Evolutionary conservation across 2,888 invertebrate genomes (phyloP).

Genomic region (Lepeophtheirus nordmannii): DNA sequence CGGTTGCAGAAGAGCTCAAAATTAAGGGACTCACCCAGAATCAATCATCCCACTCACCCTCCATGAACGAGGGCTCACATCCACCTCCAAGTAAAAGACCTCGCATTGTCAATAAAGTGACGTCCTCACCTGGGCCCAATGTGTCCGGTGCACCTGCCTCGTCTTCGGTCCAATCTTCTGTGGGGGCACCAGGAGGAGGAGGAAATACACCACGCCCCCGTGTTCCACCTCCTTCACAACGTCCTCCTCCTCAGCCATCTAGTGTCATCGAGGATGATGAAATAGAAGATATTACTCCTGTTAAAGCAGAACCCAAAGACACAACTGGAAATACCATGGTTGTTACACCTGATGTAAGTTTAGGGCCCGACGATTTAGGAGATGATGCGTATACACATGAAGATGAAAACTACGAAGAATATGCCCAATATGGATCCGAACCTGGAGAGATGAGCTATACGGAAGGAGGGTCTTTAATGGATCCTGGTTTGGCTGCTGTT

Average conservation of each 20-base stretch:
- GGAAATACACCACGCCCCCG: not conserved
- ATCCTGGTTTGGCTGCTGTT: conserved; percentile 1
- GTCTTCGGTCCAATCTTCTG: not conserved
- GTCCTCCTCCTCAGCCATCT: not conserved
- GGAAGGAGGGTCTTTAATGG: not conserved
- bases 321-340: not conserved
- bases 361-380: not conserved
- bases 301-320: not conserved
- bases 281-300: not conserved
- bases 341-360: not conserved
- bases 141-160: not conserved
- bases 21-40: conserved; percentile 63
- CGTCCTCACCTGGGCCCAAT: not conserved
- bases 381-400: not conserved
- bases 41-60: not conserved
- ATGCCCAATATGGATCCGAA: conserved; percentile 10
- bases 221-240: not conserved
- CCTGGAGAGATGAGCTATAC: conserved; percentile 9
- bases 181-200: not conserved
- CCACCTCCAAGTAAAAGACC: not conserved
- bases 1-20: conserved; percentile 71
- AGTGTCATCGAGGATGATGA: not conserved
- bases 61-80: not conserved
- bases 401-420: conserved; percentile 7
- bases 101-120: not conserved